These are phyloP conservation scores for Odobenus rosmarus DNA, from an alignment of 2,113 vertebrate species.

Conservation along the genomic window DNA sequence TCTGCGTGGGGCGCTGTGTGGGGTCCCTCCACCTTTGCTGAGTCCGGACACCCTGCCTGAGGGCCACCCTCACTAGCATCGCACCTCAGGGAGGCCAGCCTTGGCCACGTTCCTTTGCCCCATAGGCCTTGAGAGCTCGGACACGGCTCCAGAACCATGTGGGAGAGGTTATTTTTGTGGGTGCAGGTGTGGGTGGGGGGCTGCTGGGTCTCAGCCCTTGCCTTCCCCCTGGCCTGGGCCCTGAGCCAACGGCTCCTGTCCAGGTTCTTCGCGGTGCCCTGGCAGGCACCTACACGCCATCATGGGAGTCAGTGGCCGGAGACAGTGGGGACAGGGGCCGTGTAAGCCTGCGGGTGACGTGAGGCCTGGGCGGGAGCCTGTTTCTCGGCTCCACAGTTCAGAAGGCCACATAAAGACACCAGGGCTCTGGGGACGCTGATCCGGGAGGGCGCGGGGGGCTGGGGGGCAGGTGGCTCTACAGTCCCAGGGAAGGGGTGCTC, in stretches of 20 bases:
- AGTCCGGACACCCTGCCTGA: neutral
- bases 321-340: too few relatives aligned
- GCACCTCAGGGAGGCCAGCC: neutral
- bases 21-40: neutral
- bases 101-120: neutral
- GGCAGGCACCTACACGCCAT: neutral
- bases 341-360: neutral
- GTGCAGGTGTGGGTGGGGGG: neutral
- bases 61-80: too few relatives aligned
- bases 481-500: neutral
- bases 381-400: neutral
- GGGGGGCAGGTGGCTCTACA: neutral
- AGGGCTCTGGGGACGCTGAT: neutral
- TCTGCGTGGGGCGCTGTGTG: accelerated
- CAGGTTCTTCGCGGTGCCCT: accelerated
- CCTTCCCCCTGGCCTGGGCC: neutral
- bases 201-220: too few relatives aligned
- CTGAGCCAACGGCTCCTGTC: accelerated
- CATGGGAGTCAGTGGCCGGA: neutral
- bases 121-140: neutral
- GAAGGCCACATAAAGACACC: neutral
- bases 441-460: too few relatives aligned
- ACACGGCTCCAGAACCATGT: accelerated
- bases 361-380: neutral
- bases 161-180: neutral